A percentile compares a stretch with the other conserved stretches of the same genome.
These are phyloP conservation scores for Iphiclides podalirius DNA, from an alignment of 2,888 invertebrate genomes.

Conservation along the genomic window DNA sequence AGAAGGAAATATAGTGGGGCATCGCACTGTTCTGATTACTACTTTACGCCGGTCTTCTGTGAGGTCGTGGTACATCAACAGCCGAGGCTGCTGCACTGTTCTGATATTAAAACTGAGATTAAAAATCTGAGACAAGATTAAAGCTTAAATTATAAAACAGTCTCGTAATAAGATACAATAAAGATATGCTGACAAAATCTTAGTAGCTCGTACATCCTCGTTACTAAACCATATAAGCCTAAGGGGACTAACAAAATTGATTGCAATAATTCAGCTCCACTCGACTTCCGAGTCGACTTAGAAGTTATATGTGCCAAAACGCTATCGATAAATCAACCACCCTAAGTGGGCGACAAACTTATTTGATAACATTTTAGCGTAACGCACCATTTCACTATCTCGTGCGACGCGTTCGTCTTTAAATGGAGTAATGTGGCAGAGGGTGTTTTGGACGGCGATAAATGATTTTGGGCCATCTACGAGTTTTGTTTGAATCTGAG, in stretches of 20 bases:
- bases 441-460: not conserved
- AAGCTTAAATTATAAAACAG: no score
- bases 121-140: no score
- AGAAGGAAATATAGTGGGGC: no score
- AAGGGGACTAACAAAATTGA: conserved; percentile 7
- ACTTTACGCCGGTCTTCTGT: no score
- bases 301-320: conserved; percentile 10
- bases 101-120: no score
- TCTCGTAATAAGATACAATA: no score
- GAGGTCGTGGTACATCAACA: no score
- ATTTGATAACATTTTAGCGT: conserved; percentile 4
- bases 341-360: conserved; percentile 8
- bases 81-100: no score
- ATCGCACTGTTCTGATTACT: no score
- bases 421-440: not conserved
- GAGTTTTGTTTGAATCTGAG: no score
- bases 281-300: conserved; percentile 6
- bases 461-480: conserved; percentile 5
- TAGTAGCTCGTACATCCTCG: no score
- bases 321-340: conserved; percentile 9
- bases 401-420: conserved; percentile 7
- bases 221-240: not conserved
- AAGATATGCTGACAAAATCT: no score
- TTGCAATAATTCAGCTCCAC: conserved; percentile 4
- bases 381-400: conserved; percentile 12